phyloP scores from a whole-genome alignment of 2,113 vertebrate genomes.

The Corythornis cristatus region DNA sequence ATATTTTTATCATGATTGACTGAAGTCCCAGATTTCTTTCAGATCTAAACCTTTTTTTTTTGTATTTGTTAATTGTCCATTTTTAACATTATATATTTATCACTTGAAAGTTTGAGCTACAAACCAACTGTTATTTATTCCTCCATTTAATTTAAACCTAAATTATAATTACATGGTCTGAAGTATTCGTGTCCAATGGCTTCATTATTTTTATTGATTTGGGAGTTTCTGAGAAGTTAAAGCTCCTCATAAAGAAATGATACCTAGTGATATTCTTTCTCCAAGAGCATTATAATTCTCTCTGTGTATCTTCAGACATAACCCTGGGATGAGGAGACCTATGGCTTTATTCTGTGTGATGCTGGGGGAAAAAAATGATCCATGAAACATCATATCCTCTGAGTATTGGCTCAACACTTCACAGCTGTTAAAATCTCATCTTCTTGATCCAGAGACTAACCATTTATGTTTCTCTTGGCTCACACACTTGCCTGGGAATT shows the following conservation, averaged over 20 bases:
- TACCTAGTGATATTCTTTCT: not conserved
- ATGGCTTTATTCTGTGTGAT: not conserved
- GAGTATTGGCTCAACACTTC: constrained; percentile 8
- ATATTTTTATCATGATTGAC: not conserved
- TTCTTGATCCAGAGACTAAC: not conserved
- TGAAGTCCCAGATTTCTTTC: not conserved
- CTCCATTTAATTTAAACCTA: not conserved
- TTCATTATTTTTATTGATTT: not conserved
- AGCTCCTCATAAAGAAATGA: not conserved
- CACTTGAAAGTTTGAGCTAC: not conserved
- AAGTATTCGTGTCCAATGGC: not conserved
- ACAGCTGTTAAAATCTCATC: constrained; percentile 22
- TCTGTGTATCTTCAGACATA: not conserved
- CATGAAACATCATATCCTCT: not conserved
- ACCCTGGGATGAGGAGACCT: not conserved
- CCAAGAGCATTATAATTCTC: not conserved
- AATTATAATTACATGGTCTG: not conserved
- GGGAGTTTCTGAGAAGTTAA: not conserved
- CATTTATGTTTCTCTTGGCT: constrained; percentile 18
- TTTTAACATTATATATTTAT: not conserved
- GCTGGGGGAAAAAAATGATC: not conserved
- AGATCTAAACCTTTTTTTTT: not conserved
- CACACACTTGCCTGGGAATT: not conserved
- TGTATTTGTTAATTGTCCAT: not conserved
- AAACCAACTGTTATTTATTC: not conserved